Evolutionary conservation across 2,113 vertebrate species (phyloP).

Genomic region (Conger conger): DNA sequence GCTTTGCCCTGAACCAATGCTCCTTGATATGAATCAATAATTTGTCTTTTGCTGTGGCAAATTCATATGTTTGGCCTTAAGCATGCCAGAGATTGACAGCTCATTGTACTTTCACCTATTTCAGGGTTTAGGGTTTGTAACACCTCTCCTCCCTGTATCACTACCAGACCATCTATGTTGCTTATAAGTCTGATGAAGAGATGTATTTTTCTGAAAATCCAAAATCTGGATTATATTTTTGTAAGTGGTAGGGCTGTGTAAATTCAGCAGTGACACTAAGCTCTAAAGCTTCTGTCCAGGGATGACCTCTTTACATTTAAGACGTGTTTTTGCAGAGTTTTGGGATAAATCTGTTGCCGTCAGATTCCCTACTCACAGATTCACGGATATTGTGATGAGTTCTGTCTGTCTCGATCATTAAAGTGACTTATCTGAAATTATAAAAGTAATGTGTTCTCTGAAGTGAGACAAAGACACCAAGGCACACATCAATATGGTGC

Average conservation of each 20-base stretch:
- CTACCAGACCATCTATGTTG: not conserved
- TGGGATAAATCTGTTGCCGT: slow-evolving; percentile 29
- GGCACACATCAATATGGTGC: not conserved
- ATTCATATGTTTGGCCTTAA: not conserved
- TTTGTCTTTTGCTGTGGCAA: not conserved
- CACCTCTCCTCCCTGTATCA: not conserved
- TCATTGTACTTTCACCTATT: not conserved
- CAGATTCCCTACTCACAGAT: slow-evolving; percentile 25
- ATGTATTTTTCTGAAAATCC: not conserved
- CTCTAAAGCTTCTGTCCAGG: slow-evolving; percentile 24
- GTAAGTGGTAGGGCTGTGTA: not conserved
- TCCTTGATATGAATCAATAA: not conserved
- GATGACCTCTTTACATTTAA: slow-evolving; percentile 10
- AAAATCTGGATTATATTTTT: slow-evolving; percentile 1
- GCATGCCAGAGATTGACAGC: not conserved
- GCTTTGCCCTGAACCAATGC: no score
- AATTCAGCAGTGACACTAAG: slow-evolving; percentile 33
- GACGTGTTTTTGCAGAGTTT: slow-evolving; percentile 9
- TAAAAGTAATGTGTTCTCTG: slow-evolving; percentile 20
- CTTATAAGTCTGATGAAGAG: slow-evolving; percentile 17
- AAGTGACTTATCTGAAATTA: slow-evolving; percentile 28
- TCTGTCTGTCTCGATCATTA: slow-evolving; percentile 33
- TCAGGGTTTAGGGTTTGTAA: not conserved
- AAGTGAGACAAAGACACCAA: slow-evolving; percentile 21
- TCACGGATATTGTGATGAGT: slow-evolving; percentile 25